Evolutionary conservation across 2,797 vertebrate species (phyloP).

Genomic region (Lophotriccus pileatus): DNA sequence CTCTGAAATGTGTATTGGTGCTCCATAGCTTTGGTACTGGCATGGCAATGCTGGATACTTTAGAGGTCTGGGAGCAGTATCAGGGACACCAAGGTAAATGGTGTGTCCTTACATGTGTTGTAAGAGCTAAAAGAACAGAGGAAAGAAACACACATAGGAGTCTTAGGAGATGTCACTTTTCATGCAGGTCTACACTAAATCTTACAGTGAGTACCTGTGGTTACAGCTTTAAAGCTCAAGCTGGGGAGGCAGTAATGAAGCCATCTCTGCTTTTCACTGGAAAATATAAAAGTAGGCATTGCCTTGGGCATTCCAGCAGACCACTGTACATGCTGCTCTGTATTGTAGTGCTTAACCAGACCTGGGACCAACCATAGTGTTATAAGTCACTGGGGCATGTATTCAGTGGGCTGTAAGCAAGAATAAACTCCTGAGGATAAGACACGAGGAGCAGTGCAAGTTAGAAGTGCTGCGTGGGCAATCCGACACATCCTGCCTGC

Average conservation of each 20-base stretch:
- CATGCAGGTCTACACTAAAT: not conserved
- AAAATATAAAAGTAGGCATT: not conserved
- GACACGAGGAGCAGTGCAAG: not conserved
- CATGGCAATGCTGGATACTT: not conserved
- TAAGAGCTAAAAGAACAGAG: not conserved
- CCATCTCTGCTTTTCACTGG: not conserved
- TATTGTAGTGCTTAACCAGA: not conserved
- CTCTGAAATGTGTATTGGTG: not conserved
- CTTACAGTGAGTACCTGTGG: not conserved
- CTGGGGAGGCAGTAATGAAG: not conserved
- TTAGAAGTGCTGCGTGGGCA: not conserved
- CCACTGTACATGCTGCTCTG: not conserved
- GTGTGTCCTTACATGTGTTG: not conserved
- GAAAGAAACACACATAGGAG: not conserved
- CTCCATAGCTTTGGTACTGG: not conserved
- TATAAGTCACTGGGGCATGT: not conserved
- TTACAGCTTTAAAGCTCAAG: not conserved
- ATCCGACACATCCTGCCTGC: constrained; percentile 4
- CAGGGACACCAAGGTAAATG: not conserved
- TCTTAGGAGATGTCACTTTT: not conserved
- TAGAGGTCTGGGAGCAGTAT: not conserved
- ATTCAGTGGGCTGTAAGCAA: not conserved
- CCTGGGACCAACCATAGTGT: not conserved
- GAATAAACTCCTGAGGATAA: not conserved
- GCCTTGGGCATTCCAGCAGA: not conserved